Conservation (phyloP, 2,888 invertebrate genomes). For the Drosophila lacicola region DNA sequence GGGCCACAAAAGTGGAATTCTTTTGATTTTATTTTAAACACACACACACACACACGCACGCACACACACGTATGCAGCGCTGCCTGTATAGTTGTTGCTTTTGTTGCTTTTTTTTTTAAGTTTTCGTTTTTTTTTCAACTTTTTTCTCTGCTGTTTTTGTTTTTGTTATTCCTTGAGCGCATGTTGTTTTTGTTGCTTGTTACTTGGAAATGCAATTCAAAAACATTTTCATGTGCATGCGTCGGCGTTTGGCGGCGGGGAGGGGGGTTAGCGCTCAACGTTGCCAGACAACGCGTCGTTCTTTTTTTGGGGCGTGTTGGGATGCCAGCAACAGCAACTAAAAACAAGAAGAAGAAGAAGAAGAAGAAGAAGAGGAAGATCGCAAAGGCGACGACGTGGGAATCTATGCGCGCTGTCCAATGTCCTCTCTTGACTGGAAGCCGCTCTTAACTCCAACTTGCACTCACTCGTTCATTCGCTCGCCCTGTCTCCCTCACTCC, state of each 20-base stretch:
- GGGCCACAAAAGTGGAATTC: slow-evolving; percentile 80
- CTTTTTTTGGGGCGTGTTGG: slow-evolving; percentile 42
- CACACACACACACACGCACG: slow-evolving; percentile 22
- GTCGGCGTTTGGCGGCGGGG: slow-evolving; percentile 27
- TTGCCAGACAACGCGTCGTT: slow-evolving; percentile 60
- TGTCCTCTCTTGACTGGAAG: slow-evolving; percentile 13
- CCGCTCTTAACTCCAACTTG: not conserved
- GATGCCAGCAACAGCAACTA: slow-evolving; percentile 31
- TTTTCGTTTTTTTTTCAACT: slow-evolving; percentile 42
- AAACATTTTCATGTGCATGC: slow-evolving; percentile 65
- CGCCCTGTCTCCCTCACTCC: not conserved
- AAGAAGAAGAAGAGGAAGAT: slow-evolving; percentile 9
- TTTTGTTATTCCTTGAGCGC: slow-evolving; percentile 30
- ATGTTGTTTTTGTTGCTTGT: slow-evolving; percentile 63
- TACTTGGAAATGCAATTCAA: slow-evolving; percentile 80
- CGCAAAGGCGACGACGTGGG: slow-evolving; percentile 26
- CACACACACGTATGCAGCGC: slow-evolving; percentile 12
- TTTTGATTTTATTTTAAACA: slow-evolving; percentile 76
- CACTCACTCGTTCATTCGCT: slow-evolving; percentile 5
- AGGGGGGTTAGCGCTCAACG: slow-evolving; percentile 14
- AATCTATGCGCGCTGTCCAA: slow-evolving; percentile 42
- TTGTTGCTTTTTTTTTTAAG: slow-evolving; percentile 27
- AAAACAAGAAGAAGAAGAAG: slow-evolving; percentile 10
- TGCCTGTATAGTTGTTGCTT: slow-evolving; percentile 30
- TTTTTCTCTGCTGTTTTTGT: slow-evolving; percentile 17